Base-by-base conservation (phyloP, 2,113 vertebrate species). In the Apteryx owenii region DNA sequence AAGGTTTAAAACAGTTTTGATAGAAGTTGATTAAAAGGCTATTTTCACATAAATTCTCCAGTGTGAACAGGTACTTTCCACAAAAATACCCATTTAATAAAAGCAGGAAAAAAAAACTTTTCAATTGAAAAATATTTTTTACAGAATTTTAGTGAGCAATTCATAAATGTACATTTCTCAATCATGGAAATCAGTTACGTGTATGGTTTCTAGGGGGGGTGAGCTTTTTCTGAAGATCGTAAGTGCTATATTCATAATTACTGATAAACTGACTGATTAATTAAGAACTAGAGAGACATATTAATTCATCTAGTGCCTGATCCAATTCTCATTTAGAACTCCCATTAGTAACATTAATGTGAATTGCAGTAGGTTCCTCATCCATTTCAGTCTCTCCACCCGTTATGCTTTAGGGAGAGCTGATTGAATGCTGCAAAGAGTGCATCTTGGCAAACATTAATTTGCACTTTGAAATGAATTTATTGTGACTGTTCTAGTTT, bases 401-500 rank as follows among this genome's bases (percentile, higher is more conserved):
- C 75, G 75, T 85, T 94, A 66, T 53, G 89, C 95, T 95, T 85
- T 80, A 68, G 94, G 78, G 89, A 96, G 84, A 89, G 75, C 65
- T 95, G 95, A 96, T 66, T 95, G 93, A 95, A 91, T 68, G 94
- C 84, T 94, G 91, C 89, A 70, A 70, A 89, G 93, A 96, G 91
- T 71, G 82, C 95, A 94, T 97, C 96, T 97, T 95, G 94, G 95
- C 95, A 97, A 95, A 97, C 94, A 97, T 64, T 97, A 93, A 97
- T 97, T 96, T 95, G 93, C 89, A 83, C 91, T 96, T 89, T 97
- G 93, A 95, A 97, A 96, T 91, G 89, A 97, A 97, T 97, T 97
- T 95, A 70, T 81, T 91, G 87, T 95, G 94, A 95, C 95, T 91
- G 93, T 75, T 97, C 97, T 54, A 97, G 87, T 94, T 97, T 95